Evolutionary conservation across 1,140 invertebrate genomes (phyloP).

Genomic region (Acromyrmex heyeri): DNA sequence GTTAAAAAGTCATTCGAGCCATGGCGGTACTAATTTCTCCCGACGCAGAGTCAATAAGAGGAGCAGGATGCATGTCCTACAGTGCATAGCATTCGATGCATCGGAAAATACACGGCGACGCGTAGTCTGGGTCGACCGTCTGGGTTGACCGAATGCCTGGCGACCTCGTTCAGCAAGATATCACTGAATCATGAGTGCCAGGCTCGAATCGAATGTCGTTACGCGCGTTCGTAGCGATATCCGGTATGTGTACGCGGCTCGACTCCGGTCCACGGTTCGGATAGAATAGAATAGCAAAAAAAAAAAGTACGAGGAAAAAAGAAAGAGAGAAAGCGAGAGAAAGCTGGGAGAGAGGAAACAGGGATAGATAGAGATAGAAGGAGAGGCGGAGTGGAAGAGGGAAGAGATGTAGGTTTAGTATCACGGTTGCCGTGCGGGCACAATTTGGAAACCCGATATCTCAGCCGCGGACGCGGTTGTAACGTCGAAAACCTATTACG

Average conservation of each 20-base stretch:
- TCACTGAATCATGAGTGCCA: constrained; percentile 57
- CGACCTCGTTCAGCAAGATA: constrained; percentile 52
- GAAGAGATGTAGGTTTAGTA: constrained; percentile 32
- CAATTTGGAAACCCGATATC: constrained; percentile 73
- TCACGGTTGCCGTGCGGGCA: constrained; percentile 44
- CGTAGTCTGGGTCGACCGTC: constrained; percentile 40
- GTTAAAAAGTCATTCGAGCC: constrained; percentile 31
- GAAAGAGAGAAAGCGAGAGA: not conserved
- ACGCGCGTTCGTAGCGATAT: constrained; percentile 26
- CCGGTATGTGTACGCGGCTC: constrained; percentile 27
- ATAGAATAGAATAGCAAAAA: constrained; percentile 42
- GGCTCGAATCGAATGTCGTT: constrained; percentile 48
- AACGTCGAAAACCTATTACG: constrained; percentile 71
- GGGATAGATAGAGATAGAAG: too few relatives aligned
- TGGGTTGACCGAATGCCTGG: constrained; percentile 33
- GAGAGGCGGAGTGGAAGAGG: not conserved
- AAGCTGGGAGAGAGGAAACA: not conserved
- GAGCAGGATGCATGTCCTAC: not conserved
- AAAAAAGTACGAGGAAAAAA: not conserved
- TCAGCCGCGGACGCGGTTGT: constrained; percentile 65
- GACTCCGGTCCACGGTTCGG: constrained; percentile 11
- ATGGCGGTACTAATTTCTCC: constrained; percentile 8
- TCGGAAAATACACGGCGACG: constrained; percentile 47
- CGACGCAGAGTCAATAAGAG: constrained; percentile 7
- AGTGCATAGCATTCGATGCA: not conserved